These are phyloP conservation scores for Phainopepla nitens DNA, from an alignment of 2,113 vertebrate genomes.

Conservation along the genomic window DNA sequence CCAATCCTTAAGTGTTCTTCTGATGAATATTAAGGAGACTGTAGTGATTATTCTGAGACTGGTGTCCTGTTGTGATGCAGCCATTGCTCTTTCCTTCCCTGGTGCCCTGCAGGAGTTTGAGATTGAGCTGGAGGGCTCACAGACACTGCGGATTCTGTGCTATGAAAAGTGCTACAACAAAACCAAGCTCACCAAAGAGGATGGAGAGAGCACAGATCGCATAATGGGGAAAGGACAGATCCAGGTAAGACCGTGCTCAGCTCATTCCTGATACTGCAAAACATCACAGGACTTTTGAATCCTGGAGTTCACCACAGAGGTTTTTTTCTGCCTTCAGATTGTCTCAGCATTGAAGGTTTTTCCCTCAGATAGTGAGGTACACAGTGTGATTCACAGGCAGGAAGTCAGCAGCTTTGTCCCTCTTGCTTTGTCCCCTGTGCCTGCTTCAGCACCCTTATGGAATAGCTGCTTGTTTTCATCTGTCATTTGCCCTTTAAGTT, in stretches of 20 bases:
- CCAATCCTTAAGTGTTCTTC: background rate
- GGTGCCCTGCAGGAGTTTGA: conserved; percentile 87
- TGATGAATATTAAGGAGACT: background rate
- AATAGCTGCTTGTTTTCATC: background rate
- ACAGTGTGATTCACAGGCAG: background rate
- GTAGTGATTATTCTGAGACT: background rate
- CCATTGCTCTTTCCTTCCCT: background rate
- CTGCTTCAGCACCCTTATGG: background rate
- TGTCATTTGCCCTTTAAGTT: background rate
- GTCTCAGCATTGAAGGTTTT: background rate
- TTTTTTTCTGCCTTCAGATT: background rate
- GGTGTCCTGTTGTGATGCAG: background rate
- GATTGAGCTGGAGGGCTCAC: conserved; percentile 94
- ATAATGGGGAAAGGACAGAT: conserved; percentile 91
- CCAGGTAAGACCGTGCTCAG: conserved; percentile 73
- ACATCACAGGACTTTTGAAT: background rate
- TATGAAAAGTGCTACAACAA: conserved; percentile 92
- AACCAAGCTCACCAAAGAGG: conserved; percentile 84
- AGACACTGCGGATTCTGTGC: conserved; percentile 88
- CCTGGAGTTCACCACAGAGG: background rate
- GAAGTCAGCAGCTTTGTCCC: background rate
- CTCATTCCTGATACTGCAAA: background rate
- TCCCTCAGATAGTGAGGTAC: background rate
- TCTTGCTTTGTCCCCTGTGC: background rate
- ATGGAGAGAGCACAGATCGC: conserved; percentile 82